Evolutionary conservation across 2,797 vertebrate genomes (phyloP).

Genomic region (Orestias chungarensis): DNA sequence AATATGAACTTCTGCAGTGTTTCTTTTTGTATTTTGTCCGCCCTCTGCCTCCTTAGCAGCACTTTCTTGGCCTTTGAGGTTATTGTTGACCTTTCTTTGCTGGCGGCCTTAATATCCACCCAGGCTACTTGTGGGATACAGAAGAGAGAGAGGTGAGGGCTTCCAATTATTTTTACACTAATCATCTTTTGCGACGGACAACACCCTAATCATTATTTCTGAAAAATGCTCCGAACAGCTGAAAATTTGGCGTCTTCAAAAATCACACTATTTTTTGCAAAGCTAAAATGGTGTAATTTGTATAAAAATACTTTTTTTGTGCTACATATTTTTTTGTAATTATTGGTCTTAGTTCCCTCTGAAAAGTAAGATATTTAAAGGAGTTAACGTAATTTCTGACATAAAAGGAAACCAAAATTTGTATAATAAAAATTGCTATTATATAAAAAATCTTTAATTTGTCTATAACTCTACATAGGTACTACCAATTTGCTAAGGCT

Average conservation of each 20-base stretch:
- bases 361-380: not conserved
- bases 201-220: slow-evolving; percentile 83
- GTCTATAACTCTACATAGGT: not conserved
- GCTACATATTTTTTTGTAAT: slow-evolving; percentile 4
- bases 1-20: slow-evolving; percentile 63
- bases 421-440: not conserved
- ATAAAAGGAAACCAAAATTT: not conserved
- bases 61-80: slow-evolving; percentile 80
- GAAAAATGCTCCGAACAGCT: slow-evolving; percentile 81
- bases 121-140: slow-evolving; percentile 64
- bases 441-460: not conserved
- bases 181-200: slow-evolving; percentile 85
- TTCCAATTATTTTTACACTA: slow-evolving; percentile 81
- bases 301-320: slow-evolving; percentile 21
- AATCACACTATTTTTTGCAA: slow-evolving; percentile 41
- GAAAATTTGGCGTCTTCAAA: slow-evolving; percentile 79
- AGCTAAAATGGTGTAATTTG: slow-evolving; percentile 8
- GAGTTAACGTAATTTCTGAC: not conserved
- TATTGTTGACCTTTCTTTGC: slow-evolving; percentile 79
- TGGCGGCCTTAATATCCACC: slow-evolving; percentile 73
- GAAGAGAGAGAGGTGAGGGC: slow-evolving; percentile 55
- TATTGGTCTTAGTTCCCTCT: not conserved
- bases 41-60: slow-evolving; percentile 72
- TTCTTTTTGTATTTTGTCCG: slow-evolving; percentile 69
- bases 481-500: not conserved